Percentiles rank a stretch among this genome's conserved stretches.
Conservation (phyloP, 2,113 vertebrate genomes). For the Platysteira castanea region DNA sequence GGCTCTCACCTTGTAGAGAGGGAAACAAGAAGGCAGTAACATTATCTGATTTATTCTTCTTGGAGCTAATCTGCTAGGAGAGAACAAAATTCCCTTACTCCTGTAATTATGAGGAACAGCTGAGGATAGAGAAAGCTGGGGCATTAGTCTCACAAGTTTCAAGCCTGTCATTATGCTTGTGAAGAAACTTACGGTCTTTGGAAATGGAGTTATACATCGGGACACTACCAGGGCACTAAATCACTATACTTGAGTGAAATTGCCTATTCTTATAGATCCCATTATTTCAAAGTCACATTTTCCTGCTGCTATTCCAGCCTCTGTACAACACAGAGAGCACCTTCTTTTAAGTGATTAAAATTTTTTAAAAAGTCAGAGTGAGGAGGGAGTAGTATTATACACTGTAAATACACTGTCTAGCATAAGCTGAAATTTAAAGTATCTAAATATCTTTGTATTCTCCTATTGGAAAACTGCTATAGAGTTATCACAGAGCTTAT, state of each 20-base stretch:
- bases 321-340: neutral
- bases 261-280: slow-evolving; percentile 50
- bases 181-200: slow-evolving; percentile 2
- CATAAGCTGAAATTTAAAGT: neutral
- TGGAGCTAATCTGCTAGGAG: neutral
- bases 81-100: slow-evolving; percentile 34
- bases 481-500: neutral
- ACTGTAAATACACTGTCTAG: neutral
- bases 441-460: neutral
- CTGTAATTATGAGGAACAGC: slow-evolving; percentile 41
- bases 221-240: slow-evolving; percentile 59
- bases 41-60: slow-evolving; percentile 44
- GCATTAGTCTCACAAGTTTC: slow-evolving; percentile 44
- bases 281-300: slow-evolving; percentile 60
- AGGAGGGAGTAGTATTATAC: neutral
- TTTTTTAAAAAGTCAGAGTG: neutral
- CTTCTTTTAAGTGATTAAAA: neutral
- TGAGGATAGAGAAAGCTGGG: slow-evolving; percentile 16
- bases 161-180: slow-evolving; percentile 41
- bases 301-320: slow-evolving; percentile 4
- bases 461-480: neutral
- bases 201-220: slow-evolving; percentile 62
- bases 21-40: neutral
- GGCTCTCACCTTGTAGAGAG: neutral
- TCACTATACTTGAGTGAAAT: slow-evolving; percentile 61